Conservation (phyloP, 1,140 invertebrate species). For the Geopemphigus sp. region DNA sequence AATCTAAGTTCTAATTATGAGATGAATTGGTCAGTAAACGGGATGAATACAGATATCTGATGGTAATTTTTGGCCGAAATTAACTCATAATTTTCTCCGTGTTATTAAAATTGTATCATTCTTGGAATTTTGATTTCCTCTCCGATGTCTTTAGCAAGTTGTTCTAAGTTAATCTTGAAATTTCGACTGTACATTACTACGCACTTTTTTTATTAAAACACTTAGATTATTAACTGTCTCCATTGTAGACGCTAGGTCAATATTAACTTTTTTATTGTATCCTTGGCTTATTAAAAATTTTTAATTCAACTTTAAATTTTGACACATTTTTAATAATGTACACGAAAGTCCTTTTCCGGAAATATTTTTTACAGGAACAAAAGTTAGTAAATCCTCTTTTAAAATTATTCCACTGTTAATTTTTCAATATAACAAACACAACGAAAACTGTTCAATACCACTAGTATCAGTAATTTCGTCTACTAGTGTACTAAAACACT, state of each 20-base stretch:
- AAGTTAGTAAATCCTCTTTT: constrained; percentile 13
- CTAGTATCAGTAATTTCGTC: constrained; percentile 18
- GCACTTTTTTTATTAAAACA: too few species aligned
- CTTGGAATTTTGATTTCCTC: too few species aligned
- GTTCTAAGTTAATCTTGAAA: too few species aligned
- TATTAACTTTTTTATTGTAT: constrained; percentile 3
- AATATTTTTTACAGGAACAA: constrained; percentile 13
- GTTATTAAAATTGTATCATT: too few species aligned
- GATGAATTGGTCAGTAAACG: too few species aligned
- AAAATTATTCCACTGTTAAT: neutral
- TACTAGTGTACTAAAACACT: neutral
- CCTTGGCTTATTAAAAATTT: constrained; percentile 20
- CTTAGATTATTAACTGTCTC: neutral
- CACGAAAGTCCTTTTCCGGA: neutral
- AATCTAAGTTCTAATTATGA: too few species aligned
- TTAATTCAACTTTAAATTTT: neutral
- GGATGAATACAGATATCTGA: too few species aligned
- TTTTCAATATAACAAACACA: constrained; percentile 1
- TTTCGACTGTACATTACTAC: too few species aligned
- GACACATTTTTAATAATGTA: constrained; percentile 9
- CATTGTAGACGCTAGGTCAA: neutral
- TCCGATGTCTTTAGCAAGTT: too few species aligned
- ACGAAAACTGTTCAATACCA: constrained; percentile 3
- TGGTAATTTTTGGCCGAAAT: too few species aligned
- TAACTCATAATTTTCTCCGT: too few species aligned